These are phyloP conservation scores for Lepus europaeus DNA, from an alignment of 2,113 vertebrate genomes.

Conservation along the genomic window DNA sequence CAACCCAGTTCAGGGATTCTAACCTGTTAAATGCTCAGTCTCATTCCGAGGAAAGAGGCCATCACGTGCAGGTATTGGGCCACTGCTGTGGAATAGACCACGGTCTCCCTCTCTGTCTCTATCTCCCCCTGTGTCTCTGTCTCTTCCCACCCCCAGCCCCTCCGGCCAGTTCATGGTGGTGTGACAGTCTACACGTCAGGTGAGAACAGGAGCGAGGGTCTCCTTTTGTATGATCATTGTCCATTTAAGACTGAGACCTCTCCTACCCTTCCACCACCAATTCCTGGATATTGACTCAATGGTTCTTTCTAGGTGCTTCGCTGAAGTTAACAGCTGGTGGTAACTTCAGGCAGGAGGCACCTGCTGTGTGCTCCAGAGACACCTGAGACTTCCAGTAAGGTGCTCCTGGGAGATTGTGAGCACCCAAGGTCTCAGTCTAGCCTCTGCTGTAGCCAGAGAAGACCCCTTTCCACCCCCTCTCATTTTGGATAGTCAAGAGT, in stretches of 20 bases:
- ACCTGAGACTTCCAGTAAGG: background rate
- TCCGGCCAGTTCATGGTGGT: background rate
- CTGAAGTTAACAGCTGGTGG: background rate
- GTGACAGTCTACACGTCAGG: background rate
- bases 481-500: background rate
- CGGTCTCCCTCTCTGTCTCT: background rate
- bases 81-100: background rate
- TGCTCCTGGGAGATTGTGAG: no score
- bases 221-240: background rate
- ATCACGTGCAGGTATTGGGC: background rate
- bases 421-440: background rate
- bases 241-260: background rate
- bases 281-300: background rate
- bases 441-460: background rate
- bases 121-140: background rate
- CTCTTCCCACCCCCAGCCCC: background rate
- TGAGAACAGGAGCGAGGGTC: background rate
- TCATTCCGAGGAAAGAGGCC: background rate
- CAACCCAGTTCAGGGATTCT: background rate
- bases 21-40: background rate
- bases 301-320: background rate
- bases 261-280: background rate
- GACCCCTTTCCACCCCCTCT: background rate
- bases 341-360: background rate
- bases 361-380: background rate